Percentiles rank a stretch among this genome's conserved stretches.
These are phyloP conservation scores for Epistrophella euchroma DNA, from an alignment of 2,888 invertebrate genomes.

Conservation along the genomic window DNA sequence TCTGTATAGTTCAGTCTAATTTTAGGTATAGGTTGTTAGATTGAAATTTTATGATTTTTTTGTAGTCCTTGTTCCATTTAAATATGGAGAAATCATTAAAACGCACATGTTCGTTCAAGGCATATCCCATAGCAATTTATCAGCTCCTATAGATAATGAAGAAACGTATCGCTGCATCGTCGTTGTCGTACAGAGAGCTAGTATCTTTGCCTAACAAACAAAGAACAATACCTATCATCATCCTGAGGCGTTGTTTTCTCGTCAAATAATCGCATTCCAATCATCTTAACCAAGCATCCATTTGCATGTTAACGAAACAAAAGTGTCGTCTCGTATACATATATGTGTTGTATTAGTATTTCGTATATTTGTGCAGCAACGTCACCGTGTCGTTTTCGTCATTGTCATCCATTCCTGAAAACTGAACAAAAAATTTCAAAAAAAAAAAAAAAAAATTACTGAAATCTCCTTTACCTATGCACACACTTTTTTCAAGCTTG, in stretches of 20 bases:
- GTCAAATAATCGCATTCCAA: conserved; percentile 61
- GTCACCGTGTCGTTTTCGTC: not conserved
- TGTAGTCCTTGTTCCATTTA: not conserved
- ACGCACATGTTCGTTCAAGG: not conserved
- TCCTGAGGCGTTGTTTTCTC: conserved; percentile 62
- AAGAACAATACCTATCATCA: conserved; percentile 37
- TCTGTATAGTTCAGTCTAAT: too few species aligned
- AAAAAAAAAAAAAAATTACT: conserved; percentile 16
- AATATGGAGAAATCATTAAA: conserved; percentile 5
- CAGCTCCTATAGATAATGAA: not conserved
- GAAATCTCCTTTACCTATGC: conserved; percentile 5
- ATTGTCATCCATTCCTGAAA: conserved; percentile 42
- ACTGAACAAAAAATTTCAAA: conserved; percentile 31
- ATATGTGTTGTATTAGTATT: conserved; percentile 9
- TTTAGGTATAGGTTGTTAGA: too few species aligned
- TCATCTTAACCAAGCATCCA: conserved; percentile 57
- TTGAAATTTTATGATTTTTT: too few species aligned
- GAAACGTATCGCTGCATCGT: not conserved
- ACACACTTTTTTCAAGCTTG: conserved; percentile 11
- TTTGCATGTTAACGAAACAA: conserved; percentile 40
- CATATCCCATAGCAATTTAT: not conserved
- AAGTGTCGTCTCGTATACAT: conserved; percentile 26
- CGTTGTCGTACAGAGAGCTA: not conserved
- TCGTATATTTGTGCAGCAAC: conserved; percentile 33
- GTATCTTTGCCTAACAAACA: conserved; percentile 28